Conservation (phyloP, 2,113 vertebrate genomes). For the Daphoenositta chrysoptera region DNA sequence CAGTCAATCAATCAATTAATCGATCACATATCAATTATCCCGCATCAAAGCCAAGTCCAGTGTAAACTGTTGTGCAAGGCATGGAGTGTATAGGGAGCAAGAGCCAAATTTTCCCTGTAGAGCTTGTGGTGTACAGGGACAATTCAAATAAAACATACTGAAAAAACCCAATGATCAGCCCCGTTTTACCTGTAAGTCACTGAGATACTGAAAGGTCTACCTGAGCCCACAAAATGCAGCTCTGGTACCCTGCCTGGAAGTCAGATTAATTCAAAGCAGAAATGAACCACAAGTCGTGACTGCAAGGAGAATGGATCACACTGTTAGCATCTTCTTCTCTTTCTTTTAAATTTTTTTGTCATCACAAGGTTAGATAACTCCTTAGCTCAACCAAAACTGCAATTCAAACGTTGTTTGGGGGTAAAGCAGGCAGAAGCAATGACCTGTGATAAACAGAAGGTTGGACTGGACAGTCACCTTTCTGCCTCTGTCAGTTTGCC, state of each 20-base stretch:
- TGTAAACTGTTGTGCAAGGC: not conserved
- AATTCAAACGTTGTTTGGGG: not conserved
- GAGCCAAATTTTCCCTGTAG: not conserved
- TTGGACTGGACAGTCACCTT: not conserved
- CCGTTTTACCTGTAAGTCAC: not conserved
- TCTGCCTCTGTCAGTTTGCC: not conserved
- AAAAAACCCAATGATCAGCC: not conserved
- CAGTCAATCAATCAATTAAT: not conserved
- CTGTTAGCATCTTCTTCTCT: not conserved
- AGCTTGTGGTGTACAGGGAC: not conserved
- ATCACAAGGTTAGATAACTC: not conserved
- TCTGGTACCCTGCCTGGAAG: not conserved
- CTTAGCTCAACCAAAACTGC: not conserved
- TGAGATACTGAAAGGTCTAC: not conserved
- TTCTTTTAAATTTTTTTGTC: not conserved
- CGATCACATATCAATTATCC: not conserved
- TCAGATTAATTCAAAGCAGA: not conserved
- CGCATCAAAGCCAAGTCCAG: not conserved
- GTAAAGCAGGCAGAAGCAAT: not conserved
- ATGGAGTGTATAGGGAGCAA: rapidly evolving
- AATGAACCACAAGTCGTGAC: not conserved
- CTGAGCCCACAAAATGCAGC: not conserved
- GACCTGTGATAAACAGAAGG: not conserved
- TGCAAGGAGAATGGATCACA: not conserved
- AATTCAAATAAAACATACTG: not conserved